Conservation (phyloP, 1,140 invertebrate species). For the Neuroterus valhalla region DNA sequence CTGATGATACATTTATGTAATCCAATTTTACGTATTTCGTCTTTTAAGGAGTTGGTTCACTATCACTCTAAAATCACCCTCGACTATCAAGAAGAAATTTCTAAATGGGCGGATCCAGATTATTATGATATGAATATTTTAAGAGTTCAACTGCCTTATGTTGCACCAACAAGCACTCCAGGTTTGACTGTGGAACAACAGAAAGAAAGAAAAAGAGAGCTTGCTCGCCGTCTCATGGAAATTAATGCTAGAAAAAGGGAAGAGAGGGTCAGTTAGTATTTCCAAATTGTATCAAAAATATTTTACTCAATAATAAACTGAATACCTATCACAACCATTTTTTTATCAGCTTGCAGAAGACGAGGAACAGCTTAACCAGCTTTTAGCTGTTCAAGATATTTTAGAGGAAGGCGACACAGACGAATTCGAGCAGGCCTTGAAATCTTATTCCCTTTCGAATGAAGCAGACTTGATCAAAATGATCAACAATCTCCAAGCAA, state of each 20-base stretch:
- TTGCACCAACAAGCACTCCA: slow-evolving; percentile 76
- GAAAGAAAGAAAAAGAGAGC: slow-evolving; percentile 88
- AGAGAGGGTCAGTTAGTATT: slow-evolving; percentile 77
- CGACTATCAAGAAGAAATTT: slow-evolving; percentile 87
- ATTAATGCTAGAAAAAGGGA: slow-evolving; percentile 91
- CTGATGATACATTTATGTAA: too few species aligned
- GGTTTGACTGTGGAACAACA: slow-evolving; percentile 85
- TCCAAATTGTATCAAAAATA: slow-evolving; percentile 29
- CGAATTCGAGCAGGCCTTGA: slow-evolving; percentile 82
- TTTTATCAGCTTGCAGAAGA: slow-evolving; percentile 84
- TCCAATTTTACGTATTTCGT: not conserved
- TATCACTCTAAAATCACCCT: slow-evolving; percentile 86
- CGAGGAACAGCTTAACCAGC: slow-evolving; percentile 88
- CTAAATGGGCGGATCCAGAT: slow-evolving; percentile 86
- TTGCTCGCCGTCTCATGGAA: slow-evolving; percentile 86
- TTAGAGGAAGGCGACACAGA: slow-evolving; percentile 86
- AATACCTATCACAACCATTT: slow-evolving; percentile 29
- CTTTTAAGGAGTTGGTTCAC: slow-evolving; percentile 84
- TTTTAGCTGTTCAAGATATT: slow-evolving; percentile 86
- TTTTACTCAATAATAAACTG: slow-evolving; percentile 24
- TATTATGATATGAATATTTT: slow-evolving; percentile 90
- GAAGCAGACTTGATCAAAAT: slow-evolving; percentile 82
- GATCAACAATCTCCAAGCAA: slow-evolving; percentile 83
- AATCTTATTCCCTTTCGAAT: slow-evolving; percentile 77
- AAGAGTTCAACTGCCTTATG: slow-evolving; percentile 89